phyloP scores from a whole-genome alignment of 1,140 invertebrate species.

The Orchesella cincta region DNA sequence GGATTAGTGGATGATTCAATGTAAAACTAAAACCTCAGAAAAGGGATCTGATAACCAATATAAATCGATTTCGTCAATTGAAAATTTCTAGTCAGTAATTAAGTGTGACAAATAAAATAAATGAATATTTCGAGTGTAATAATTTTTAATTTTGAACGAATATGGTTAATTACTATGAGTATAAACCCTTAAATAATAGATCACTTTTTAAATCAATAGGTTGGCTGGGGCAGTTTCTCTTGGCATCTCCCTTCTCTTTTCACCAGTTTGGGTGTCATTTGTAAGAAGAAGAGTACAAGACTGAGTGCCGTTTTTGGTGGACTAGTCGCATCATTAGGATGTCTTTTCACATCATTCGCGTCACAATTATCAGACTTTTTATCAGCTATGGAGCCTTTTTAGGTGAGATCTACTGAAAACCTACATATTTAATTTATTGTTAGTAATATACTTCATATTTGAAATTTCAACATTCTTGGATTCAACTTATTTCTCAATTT shows the following conservation, averaged over 20 bases:
- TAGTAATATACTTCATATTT: not conserved
- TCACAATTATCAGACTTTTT: slow-evolving; percentile 61
- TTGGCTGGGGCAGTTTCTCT: slow-evolving; percentile 15
- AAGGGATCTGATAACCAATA: no score
- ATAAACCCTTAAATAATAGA: not conserved
- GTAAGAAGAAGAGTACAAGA: slow-evolving; percentile 75
- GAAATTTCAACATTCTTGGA: not conserved
- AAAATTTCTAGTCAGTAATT: no score
- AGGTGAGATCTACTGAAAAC: slow-evolving; percentile 44
- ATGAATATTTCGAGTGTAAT: no score
- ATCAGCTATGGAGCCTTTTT: slow-evolving; percentile 60
- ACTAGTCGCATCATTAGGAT: slow-evolving; percentile 67
- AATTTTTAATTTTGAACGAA: no score
- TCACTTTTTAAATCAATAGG: not conserved
- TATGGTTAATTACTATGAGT: no score
- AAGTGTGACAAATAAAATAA: no score
- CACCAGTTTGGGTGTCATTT: slow-evolving; percentile 71
- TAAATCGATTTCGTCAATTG: no score
- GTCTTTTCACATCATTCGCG: slow-evolving; percentile 61
- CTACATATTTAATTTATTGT: not conserved
- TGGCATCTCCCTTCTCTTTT: slow-evolving; percentile 68
- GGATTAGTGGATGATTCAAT: no score
- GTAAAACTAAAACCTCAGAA: no score
- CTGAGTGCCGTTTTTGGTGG: slow-evolving; percentile 79
- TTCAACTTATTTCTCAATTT: no score